These are phyloP conservation scores for Xenentodon cancila DNA, from an alignment of 2,797 vertebrate species.

Conservation along the genomic window DNA sequence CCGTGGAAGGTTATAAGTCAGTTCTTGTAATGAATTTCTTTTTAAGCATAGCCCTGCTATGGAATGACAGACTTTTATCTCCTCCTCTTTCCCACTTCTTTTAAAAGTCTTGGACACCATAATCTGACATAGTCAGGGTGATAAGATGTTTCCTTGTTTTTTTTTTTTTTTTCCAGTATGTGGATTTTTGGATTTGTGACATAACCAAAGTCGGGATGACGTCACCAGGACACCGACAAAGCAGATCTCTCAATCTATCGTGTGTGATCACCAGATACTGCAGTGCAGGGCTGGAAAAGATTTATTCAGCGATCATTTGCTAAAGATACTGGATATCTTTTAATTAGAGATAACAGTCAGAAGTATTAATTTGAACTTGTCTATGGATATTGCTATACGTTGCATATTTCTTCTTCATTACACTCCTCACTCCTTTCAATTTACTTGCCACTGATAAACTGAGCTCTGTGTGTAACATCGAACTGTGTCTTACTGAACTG, in stretches of 20 bases:
- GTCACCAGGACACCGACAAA: constrained; percentile 39
- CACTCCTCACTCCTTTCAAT: neutral
- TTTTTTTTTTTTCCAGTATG: constrained; percentile 29
- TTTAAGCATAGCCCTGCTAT: constrained; percentile 44
- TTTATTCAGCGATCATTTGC: constrained; percentile 16
- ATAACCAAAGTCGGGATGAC: constrained; percentile 42
- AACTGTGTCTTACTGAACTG: neutral
- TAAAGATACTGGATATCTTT: constrained; percentile 2
- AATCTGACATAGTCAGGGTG: constrained; percentile 50
- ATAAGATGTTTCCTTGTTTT: constrained; percentile 15
- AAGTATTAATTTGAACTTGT: constrained; percentile 7
- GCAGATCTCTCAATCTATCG: constrained; percentile 37
- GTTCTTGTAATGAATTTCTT: constrained; percentile 58
- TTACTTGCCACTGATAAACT: no score
- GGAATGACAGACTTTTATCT: constrained; percentile 65
- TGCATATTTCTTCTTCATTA: neutral
- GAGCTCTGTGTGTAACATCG: neutral
- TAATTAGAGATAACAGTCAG: constrained; percentile 13
- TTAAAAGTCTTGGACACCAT: constrained; percentile 47
- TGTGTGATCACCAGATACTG: constrained; percentile 31
- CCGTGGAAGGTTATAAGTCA: constrained; percentile 73
- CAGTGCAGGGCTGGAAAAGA: constrained; percentile 1
- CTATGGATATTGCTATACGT: neutral
- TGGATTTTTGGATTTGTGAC: constrained; percentile 59
- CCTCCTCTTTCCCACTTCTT: constrained; percentile 28